Evolutionary conservation across 1,140 invertebrate genomes (phyloP), one percentile per base, ranked within the genome.

Genomic region (Phenacoccus solenopsis): DNA sequence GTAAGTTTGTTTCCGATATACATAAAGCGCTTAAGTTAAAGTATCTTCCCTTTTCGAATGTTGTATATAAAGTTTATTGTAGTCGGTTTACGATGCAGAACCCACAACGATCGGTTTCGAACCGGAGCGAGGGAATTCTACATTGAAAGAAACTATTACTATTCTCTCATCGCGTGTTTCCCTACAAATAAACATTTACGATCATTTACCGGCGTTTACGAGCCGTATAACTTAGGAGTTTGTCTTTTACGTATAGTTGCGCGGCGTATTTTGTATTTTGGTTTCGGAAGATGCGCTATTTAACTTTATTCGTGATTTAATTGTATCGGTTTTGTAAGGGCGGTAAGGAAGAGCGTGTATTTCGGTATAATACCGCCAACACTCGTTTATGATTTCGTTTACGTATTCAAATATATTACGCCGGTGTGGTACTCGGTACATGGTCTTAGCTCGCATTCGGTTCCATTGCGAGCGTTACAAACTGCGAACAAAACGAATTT

Each of bases 101-200:
- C 59, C 59, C 59, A 27, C 59, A 64, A 64, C 59, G 59, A 64
- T 64, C 59, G 59, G 59, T 64, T 64, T 64, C 25, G 25, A 27
- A 64, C 59, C 59, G 25, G 59, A 64, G 59, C 25, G 59, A 64
- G 59, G 25, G 59, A 64, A 64, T 64, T 64, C 25, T 24, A 64
- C 59, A 64, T 64, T 27, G 59, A 64, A 64, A 64, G 59, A 27
- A 64, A 64, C 59, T 64, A 64, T 64, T 64, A 64, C 59, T 25
- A 64, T 64, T 64, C 59, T 64, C 25, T 64, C 59, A 64, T 64
- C 59, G 21, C 59, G 59, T 64, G 59, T 64, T 64, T 64, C 59
- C 59, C 59, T 64, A 64, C 59, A 64, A 64, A 64, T 64, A 64
- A 64, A 64, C 59, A 64, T 64, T 64, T 64, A 64, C 59, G 59